These are phyloP conservation scores for Capromys pilorides DNA, from an alignment of 2,797 vertebrate species.

Conservation along the genomic window DNA sequence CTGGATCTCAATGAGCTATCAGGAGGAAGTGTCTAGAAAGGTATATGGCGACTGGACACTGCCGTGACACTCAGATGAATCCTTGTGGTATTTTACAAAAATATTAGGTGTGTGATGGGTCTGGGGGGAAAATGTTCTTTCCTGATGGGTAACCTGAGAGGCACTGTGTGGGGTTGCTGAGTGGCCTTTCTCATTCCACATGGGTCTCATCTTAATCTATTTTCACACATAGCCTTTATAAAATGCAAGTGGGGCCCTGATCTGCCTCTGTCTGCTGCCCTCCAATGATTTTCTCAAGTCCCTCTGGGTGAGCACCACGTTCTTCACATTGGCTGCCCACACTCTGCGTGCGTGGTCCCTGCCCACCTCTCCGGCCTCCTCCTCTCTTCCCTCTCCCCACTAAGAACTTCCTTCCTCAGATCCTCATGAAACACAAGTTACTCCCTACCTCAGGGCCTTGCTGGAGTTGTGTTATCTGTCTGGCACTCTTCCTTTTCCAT, in stretches of 20 bases:
- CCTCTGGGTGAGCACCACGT: not conserved
- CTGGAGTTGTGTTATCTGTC: not conserved
- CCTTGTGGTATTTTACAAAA: slow-evolving; percentile 47
- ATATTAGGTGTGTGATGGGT: not conserved
- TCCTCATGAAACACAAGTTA: not conserved
- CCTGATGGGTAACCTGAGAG: not conserved
- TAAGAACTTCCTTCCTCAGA: not conserved
- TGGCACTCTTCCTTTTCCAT: not conserved
- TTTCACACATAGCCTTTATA: not conserved
- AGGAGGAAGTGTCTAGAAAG: not conserved
- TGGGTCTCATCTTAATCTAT: not conserved
- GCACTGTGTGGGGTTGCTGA: not conserved
- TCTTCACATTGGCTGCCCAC: not conserved
- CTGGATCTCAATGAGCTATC: not conserved
- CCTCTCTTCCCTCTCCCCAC: not conserved
- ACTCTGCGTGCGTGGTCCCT: not conserved
- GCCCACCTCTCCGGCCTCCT: not conserved
- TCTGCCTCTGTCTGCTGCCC: not conserved
- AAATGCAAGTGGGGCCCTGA: not conserved
- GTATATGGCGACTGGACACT: slow-evolving; percentile 2
- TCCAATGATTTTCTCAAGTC: not conserved
- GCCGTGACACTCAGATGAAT: slow-evolving; percentile 5
- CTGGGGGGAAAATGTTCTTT: not conserved
- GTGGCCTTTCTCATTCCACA: not conserved
- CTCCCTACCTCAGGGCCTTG: not conserved